Base-by-base conservation (phyloP, 2,797 vertebrate species). In the Gallinago stenura region DNA sequence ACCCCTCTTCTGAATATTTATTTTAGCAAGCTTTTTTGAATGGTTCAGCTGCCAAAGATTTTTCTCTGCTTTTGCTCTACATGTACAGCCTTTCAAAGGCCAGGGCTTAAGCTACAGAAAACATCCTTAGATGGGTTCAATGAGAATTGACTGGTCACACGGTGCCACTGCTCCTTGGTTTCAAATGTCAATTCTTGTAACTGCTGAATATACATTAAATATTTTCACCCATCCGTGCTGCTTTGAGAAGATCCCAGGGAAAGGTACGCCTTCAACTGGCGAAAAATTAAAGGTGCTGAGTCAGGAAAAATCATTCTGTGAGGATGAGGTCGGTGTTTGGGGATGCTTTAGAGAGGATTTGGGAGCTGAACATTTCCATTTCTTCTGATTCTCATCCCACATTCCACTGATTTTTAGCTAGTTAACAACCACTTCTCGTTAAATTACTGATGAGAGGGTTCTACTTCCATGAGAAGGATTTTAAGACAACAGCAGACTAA, bases 111-210 rank as follows among this genome's bases (percentile, higher is more conserved):
- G 82, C 70, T 73, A 24, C 58, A 41, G 58, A 51, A 94, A 84
- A 30, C 8, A 30, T 73, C 66, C 35, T 84, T 39, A 31, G 54
- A 0, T 46, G 35, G 15, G 50, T 76, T 91, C 93, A 65, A 1
- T 83, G 85, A 86, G 83, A 65, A 93, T 61, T 79, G 80, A 62
- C 39, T 82, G 83, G 16, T 93, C 70, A 53, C 81, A 73, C 2
- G 0, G 64, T 70, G 79, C 88, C 84, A 64, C 35, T 66, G 81
- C 62, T 90, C 35, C 53, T 83, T 68, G 31, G 56, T 73, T 92
- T 84, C 83, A 68, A 14, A 77, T 87, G 68, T 82, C 90, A 81
- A 1, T 84, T 90, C 83, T 69, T n/a, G 51, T 89, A 87, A 53
- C 60, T 83, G 65, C 76, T 75, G 77, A 75, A 69, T 83, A 57